Conservation (phyloP, 2,888 invertebrate genomes). For the Diloba caeruleocephala region DNA sequence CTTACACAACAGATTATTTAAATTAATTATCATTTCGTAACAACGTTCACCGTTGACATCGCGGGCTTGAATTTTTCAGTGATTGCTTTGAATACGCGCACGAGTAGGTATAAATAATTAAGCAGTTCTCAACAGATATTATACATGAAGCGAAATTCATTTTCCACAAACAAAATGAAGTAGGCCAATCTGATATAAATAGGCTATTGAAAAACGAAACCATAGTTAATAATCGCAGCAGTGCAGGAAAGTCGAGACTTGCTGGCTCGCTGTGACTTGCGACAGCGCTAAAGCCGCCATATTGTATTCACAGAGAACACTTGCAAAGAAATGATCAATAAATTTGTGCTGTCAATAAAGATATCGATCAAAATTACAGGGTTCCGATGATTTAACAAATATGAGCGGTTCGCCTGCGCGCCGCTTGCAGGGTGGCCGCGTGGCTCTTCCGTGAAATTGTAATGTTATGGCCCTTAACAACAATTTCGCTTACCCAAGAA, state of each 20-base stretch:
- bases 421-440: slow-evolving; percentile 80
- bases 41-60: slow-evolving; percentile 41
- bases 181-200: slow-evolving; percentile 85
- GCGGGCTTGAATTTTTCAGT: slow-evolving; percentile 38
- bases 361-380: slow-evolving; percentile 89
- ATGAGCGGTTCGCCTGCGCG: slow-evolving; percentile 80
- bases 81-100: slow-evolving; percentile 43
- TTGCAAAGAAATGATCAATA: slow-evolving; percentile 88
- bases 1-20: slow-evolving; percentile 36
- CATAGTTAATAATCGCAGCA: slow-evolving; percentile 81
- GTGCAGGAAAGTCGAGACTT: slow-evolving; percentile 75
- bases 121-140: slow-evolving; percentile 55
- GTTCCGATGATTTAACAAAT: slow-evolving; percentile 88
- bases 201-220: slow-evolving; percentile 86
- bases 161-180: slow-evolving; percentile 81
- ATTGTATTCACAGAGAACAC: slow-evolving; percentile 82
- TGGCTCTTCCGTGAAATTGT: slow-evolving; percentile 83
- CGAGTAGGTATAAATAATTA: slow-evolving; percentile 49
- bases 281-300: slow-evolving; percentile 77
- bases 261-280: slow-evolving; percentile 75
- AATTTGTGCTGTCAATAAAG: slow-evolving; percentile 87
- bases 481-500: slow-evolving; percentile 78
- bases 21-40: slow-evolving; percentile 45
- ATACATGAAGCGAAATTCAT: slow-evolving; percentile 76
- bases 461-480: slow-evolving; percentile 81